These are phyloP conservation scores for Hydra vulgaris DNA, from an alignment of 30 jellyfish, hydroid and myxozoan species.

Conservation along the genomic window DNA sequence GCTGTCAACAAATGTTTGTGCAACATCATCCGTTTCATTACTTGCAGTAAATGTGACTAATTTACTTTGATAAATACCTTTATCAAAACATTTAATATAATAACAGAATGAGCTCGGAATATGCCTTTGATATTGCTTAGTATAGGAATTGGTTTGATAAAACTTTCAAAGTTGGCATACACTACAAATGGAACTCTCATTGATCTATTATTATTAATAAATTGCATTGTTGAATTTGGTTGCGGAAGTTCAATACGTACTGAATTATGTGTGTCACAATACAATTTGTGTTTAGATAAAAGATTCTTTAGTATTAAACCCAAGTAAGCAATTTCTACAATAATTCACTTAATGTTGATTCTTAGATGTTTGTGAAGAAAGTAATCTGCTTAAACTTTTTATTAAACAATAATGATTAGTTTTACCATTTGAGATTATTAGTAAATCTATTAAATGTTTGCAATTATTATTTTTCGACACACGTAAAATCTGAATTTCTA, in stretches of 20 bases:
- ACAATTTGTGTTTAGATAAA: neutral
- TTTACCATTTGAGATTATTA: neutral
- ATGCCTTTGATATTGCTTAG: neutral
- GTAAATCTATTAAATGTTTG: neutral
- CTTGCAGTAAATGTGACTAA: neutral
- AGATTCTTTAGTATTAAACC: neutral
- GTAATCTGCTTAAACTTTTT: neutral
- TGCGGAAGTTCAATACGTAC: neutral
- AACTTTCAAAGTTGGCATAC: neutral
- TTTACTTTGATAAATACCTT: neutral
- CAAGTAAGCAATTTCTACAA: neutral
- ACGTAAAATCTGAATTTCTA: too few species aligned
- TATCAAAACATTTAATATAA: neutral
- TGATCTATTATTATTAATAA: neutral
- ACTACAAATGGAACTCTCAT: neutral
- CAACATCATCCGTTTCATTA: neutral
- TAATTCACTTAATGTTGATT: neutral
- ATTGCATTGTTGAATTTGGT: neutral
- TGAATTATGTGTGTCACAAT: neutral
- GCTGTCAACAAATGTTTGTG: neutral
- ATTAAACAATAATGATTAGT: neutral
- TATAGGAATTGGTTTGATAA: neutral
- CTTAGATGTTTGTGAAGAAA: neutral
- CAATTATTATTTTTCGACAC: neutral
- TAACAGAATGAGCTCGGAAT: neutral